These are phyloP conservation scores for Drosophila setifemur DNA, from an alignment of 1,140 invertebrate genomes.

Conservation along the genomic window DNA sequence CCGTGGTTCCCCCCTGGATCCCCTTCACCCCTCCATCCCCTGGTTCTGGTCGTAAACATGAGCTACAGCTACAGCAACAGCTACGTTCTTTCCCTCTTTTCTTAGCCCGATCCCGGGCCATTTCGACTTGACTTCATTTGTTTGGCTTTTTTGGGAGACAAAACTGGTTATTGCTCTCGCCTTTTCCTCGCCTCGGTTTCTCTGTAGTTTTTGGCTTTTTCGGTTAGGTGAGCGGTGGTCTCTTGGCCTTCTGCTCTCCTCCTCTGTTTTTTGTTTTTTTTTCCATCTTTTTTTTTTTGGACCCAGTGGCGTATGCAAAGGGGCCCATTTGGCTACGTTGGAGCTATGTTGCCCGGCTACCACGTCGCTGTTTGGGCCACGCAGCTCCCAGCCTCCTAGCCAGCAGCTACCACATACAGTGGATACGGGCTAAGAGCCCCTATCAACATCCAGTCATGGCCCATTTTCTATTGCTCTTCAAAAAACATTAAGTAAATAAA, in stretches of 20 bases:
- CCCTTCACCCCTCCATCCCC: conserved; percentile 21
- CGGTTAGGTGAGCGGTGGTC: conserved; percentile 51
- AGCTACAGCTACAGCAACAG: conserved; percentile 37
- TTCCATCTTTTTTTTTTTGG: conserved; percentile 14
- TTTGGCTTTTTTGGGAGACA: conserved; percentile 81
- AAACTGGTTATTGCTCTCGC: conserved; percentile 80
- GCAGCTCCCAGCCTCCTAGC: conserved; percentile 15
- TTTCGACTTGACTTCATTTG: conserved; percentile 76
- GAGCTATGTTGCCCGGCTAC: conserved; percentile 41
- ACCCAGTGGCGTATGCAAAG: conserved; percentile 71
- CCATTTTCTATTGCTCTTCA: no score
- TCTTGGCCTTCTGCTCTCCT: conserved; percentile 52
- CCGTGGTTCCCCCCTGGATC: conserved; percentile 25
- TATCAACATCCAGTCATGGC: no score
- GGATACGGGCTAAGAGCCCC: no score
- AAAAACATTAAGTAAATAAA: no score
- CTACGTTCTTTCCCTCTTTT: conserved; percentile 67
- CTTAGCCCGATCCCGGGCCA: conserved; percentile 32
- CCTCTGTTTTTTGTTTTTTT: conserved; percentile 4
- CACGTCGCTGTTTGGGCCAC: conserved; percentile 32
- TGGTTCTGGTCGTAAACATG: conserved; percentile 69
- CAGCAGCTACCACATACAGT: conserved; percentile 30
- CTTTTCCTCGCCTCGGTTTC: conserved; percentile 42
- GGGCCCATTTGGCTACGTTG: conserved; percentile 55
- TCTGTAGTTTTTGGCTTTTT: conserved; percentile 17